A percentile compares a stretch with the other conserved stretches of the same genome.
Conservation (phyloP, 2,888 invertebrate species). For the Dione juno region DNA sequence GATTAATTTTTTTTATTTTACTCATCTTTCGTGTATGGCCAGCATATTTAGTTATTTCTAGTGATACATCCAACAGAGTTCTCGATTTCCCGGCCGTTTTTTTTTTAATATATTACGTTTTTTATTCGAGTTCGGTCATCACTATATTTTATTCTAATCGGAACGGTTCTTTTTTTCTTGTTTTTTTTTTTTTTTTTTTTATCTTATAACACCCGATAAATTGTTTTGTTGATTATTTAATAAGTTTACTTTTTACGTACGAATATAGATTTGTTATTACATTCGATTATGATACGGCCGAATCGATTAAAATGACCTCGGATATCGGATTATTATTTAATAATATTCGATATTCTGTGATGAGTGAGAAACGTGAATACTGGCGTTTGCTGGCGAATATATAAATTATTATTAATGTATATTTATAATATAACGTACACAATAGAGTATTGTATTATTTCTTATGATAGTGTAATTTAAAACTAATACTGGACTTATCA, state of each 20-base stretch:
- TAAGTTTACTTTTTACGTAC: constrained; percentile 12
- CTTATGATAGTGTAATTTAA: too few relatives aligned
- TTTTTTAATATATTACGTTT: too few relatives aligned
- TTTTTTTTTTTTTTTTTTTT: constrained; percentile 6
- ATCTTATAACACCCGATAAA: neutral
- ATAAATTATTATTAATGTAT: neutral
- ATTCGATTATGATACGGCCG: neutral
- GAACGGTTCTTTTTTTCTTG: neutral
- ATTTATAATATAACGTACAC: neutral
- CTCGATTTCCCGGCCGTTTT: neutral
- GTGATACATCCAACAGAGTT: neutral
- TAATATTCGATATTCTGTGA: neutral
- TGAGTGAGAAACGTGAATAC: neutral
- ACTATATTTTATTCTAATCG: too few relatives aligned
- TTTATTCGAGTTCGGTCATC: too few relatives aligned
- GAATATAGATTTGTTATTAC: constrained; percentile 4
- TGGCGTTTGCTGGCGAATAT: neutral
- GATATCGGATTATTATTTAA: neutral
- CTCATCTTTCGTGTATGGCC: neutral
- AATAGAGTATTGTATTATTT: too few relatives aligned
- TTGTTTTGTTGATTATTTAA: constrained; percentile 22
- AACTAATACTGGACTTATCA: too few relatives aligned
- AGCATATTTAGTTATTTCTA: neutral
- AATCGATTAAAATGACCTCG: neutral
- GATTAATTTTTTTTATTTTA: neutral